Evolutionary conservation across 1,140 invertebrate species (phyloP), one percentile per base, ranked within the genome.

Genomic region (Lithobius niger): DNA sequence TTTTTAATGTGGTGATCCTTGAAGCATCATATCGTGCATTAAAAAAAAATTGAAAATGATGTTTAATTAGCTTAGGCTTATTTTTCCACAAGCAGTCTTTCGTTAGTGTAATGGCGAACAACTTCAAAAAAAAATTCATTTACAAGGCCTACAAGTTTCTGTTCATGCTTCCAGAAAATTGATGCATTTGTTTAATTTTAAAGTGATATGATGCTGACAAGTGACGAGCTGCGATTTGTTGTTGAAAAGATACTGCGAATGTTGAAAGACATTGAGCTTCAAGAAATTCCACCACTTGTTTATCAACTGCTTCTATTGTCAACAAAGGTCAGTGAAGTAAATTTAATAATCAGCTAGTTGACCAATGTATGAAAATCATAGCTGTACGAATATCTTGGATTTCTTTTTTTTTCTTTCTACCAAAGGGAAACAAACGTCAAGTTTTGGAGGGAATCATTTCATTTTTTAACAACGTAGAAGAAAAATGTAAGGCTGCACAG

Each of bases 151-250:
- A 36, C 6, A 36, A 10, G 6, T 36, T 36, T 36, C n/a, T 36
- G n/a, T 10, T 10, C 6, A 36, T 10, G 6, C n/a, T 36, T n/a
- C 31, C n/a, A 10, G n/a, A 36, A 36, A 10, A 36, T 3, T 21
- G 3, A 18, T 51, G n/a, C n/a, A n/a, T n/a, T n/a, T n/a, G n/a
- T n/a, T n/a, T 45, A 10, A 26, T 55, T 3, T 27, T n/a, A 15
- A 57, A 64, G 63, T 55, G 71, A 73, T 54, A 62, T 72, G 18
- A 59, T 62, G 2, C 55, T 73, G 50, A 64, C 66, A 21, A 56
- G 54, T 13, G 68, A 70, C 0, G 70, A 73, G 54, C 60, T 74
- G 19, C 62, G 64, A 48, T 67, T 69, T 65, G 66, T 73, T n/a
- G 58, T 71, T n/a, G 62, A 66, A 51, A 72, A 72, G 59, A 64